phyloP scores from a whole-genome alignment of 1,140 invertebrate species.

The Antheraea mylitta region DNA sequence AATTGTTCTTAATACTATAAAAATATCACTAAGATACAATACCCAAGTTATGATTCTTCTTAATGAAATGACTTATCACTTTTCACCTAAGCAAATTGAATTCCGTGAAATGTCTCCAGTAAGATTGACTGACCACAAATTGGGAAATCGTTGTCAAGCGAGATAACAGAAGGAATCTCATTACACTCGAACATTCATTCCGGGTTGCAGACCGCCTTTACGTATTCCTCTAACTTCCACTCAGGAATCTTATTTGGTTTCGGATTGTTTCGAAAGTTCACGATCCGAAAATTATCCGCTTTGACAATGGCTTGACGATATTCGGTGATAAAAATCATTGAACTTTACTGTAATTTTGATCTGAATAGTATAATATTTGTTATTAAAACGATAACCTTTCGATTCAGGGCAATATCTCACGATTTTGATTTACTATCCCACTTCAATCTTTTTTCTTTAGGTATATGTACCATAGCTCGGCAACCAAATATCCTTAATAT shows the following conservation, averaged over 20 bases:
- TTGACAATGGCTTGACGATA: not conserved
- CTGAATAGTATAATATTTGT: not conserved
- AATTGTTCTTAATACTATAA: too few species aligned
- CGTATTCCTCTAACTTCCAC: conserved; percentile 41
- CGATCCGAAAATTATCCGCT: conserved; percentile 16
- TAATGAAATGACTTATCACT: conserved; percentile 37
- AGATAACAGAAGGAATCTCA: conserved; percentile 72
- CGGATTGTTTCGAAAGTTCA: conserved; percentile 27
- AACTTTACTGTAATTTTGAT: too few species aligned
- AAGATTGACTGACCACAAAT: conserved; percentile 73
- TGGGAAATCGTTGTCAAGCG: conserved; percentile 68
- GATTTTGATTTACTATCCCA: too few species aligned
- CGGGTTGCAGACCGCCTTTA: conserved; percentile 35
- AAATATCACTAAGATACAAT: too few species aligned
- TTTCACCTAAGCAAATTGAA: conserved; percentile 70
- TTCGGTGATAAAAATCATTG: too few species aligned
- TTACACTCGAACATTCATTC: conserved; percentile 61
- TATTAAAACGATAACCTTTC: too few species aligned
- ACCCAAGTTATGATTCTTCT: too few species aligned
- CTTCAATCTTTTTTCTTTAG: too few species aligned
- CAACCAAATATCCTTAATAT: too few species aligned
- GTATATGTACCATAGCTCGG: too few species aligned
- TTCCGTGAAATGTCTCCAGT: conserved; percentile 49
- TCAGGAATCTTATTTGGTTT: conserved; percentile 38
- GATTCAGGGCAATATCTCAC: too few species aligned